Percentiles rank a stretch among this genome's conserved stretches.
Conservation (phyloP, 2,888 invertebrate species). For the Chalcosyrphus nemorum region DNA sequence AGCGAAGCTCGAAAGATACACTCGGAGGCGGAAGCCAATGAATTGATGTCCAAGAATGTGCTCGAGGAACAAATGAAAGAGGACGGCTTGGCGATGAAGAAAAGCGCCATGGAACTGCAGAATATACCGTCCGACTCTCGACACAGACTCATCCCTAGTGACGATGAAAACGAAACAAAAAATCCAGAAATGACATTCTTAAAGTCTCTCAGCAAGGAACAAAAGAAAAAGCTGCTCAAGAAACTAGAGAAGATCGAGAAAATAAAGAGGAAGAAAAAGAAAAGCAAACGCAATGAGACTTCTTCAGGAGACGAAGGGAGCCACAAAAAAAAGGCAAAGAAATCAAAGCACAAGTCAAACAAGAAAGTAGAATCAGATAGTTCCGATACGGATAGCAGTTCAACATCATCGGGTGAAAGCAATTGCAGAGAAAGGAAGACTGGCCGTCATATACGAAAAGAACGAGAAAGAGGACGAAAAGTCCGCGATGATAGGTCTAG, state of each 20-base stretch:
- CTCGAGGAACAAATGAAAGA: constrained; percentile 96
- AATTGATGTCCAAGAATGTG: constrained; percentile 85
- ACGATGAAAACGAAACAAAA: constrained; percentile 81
- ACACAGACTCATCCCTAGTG: constrained; percentile 85
- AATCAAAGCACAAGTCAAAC: constrained; percentile 47
- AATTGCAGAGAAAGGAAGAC: constrained; percentile 2
- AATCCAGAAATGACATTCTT: constrained; percentile 90
- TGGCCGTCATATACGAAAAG: constrained; percentile 11
- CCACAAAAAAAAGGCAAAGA: constrained; percentile 71
- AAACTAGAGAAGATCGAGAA: constrained; percentile 87
- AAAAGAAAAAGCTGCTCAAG: constrained; percentile 94
- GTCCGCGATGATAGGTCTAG: constrained; percentile 5
- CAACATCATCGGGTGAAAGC: constrained; percentile 71
- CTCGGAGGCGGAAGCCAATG: constrained; percentile 85
- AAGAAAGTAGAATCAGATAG: constrained; percentile 33
- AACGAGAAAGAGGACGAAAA: constrained; percentile 39
- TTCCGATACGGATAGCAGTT: constrained; percentile 55
- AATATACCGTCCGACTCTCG: constrained; percentile 83
- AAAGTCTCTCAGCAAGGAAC: constrained; percentile 91
- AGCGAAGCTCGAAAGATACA: constrained; percentile 90
- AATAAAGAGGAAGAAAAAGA: constrained; percentile 78
- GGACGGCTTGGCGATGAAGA: constrained; percentile 94
- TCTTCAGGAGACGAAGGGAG: constrained; percentile 6
- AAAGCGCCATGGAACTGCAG: constrained; percentile 86
- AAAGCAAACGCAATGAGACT: constrained; percentile 74